Base-by-base conservation (phyloP, 2,888 invertebrate genomes). In the Meganola albula region DNA sequence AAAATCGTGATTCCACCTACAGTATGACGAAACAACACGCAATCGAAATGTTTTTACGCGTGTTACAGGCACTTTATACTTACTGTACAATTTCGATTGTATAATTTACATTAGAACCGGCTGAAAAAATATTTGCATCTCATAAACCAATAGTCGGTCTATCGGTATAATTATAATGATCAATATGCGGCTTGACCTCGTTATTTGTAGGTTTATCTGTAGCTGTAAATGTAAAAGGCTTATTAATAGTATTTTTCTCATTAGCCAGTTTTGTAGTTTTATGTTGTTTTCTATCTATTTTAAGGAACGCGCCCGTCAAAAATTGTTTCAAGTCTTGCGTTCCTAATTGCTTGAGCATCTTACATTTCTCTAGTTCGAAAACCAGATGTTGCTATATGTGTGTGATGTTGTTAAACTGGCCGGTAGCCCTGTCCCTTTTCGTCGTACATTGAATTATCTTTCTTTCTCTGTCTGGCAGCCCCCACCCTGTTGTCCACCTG, bases 311-410 rank as follows among this genome's bases (percentile, higher is more conserved):
- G 6, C 6, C 16, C 4, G 16, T 16, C 16, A 16, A 4, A 16
- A 16, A 16, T 16, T 6, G 6, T 27, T 54, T 37, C 34, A 40
- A 41, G 53, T 48, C 51, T 57, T 65, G 64, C 58, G 62, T 67
- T 72, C 56, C 62, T 66, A 66, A 69, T 70, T 66, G 62, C 64
- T 53, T 44, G 53, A 58, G 59, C 66, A 63, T 68, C 62, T 40
- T 32, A 64, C 67, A 64, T 71, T 66, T 75, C 69, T 73, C 69
- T 68, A 67, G 69, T 67, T 70, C 63, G 72, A 73, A 74, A 75
- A 66, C 71, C 59, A 65, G 63, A 70, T 68, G 65, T 68, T 63
- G 65, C 68, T 72, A 59, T n/a, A n/a, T 65, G 59, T 63, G 63
- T 68, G 60, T 7, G 63, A 68, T 70, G 67, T 67, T 66, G 74